Conservation (phyloP, 2,888 invertebrate genomes). For the Drosophila rubida region DNA sequence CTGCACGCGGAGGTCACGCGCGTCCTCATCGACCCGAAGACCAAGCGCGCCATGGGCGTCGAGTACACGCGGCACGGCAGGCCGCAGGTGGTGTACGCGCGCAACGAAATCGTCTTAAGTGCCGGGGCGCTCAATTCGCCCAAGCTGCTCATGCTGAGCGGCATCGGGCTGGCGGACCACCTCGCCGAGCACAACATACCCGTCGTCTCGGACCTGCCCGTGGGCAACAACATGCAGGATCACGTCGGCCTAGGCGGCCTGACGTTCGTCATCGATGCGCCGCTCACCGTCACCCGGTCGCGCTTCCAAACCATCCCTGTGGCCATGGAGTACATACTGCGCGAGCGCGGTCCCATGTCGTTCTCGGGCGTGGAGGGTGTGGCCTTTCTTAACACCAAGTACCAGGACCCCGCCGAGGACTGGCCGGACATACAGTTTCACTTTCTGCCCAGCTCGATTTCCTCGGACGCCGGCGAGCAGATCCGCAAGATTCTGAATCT, state of each 20-base stretch:
- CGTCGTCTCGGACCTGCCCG: conserved; percentile 90
- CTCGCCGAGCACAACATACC: conserved; percentile 90
- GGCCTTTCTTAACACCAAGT: conserved; percentile 94
- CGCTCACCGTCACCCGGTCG: conserved; percentile 91
- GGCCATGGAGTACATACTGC: conserved; percentile 92
- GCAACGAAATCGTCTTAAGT: conserved; percentile 92
- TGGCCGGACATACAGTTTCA: conserved; percentile 96
- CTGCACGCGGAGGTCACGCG: conserved; percentile 91
- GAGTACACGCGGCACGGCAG: conserved; percentile 89
- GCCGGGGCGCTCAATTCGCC: conserved; percentile 96
- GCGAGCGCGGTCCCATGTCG: conserved; percentile 93
- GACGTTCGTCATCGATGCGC: conserved; percentile 92
- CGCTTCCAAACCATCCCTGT: conserved; percentile 92
- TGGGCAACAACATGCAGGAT: conserved; percentile 94
- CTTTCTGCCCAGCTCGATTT: conserved; percentile 93
- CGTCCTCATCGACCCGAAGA: conserved; percentile 88
- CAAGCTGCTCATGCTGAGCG: conserved; percentile 95
- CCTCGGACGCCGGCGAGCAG: conserved; percentile 93
- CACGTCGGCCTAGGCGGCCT: conserved; percentile 94
- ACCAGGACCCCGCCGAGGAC: conserved; percentile 90
- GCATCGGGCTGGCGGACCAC: conserved; percentile 93
- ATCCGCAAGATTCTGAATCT: conserved; percentile 91
- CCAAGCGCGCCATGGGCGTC: conserved; percentile 91
- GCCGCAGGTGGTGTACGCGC: conserved; percentile 89
- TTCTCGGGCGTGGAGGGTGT: conserved; percentile 93